A percentile compares a stretch with the other conserved stretches of the same genome.
These are phyloP conservation scores for Himalopsyche japonica DNA, from an alignment of 2,888 invertebrate species.

Conservation along the genomic window DNA sequence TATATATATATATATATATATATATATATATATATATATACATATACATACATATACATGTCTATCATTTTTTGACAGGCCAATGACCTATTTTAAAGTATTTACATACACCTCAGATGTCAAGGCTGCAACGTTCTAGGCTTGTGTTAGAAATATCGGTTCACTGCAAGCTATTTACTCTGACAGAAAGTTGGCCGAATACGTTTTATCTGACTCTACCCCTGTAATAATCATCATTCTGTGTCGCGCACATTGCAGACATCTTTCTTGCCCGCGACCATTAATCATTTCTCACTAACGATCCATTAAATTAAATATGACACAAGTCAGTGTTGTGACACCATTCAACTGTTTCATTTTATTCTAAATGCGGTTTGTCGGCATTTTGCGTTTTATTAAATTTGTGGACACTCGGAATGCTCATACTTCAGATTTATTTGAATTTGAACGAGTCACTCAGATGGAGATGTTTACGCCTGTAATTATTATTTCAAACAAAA, in stretches of 20 bases:
- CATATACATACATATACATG: too few species aligned
- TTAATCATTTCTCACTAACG: not conserved
- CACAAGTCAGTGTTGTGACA: slow-evolving; percentile 1
- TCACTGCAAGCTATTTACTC: not conserved
- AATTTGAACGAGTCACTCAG: too few species aligned
- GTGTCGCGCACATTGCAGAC: not conserved
- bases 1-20: too few species aligned
- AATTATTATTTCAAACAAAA: too few species aligned
- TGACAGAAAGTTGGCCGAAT: not conserved
- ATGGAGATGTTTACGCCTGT: too few species aligned
- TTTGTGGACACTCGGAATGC: not conserved
- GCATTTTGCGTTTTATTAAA: not conserved
- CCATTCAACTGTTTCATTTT: not conserved
- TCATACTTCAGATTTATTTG: not conserved
- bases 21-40: too few species aligned
- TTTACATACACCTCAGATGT: not conserved
- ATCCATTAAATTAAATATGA: slow-evolving; percentile 1
- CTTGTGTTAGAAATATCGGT: not conserved
- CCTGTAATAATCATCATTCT: not conserved
- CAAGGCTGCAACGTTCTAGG: not conserved
- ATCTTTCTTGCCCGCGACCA: not conserved
- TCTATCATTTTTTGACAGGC: not conserved
- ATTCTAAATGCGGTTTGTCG: not conserved
- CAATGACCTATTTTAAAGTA: not conserved
- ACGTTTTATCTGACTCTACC: not conserved